Percentiles rank a stretch among this genome's conserved stretches.
phyloP scores from a whole-genome alignment of 1,140 invertebrate species.

The Camponotus pennsylvanicus region DNA sequence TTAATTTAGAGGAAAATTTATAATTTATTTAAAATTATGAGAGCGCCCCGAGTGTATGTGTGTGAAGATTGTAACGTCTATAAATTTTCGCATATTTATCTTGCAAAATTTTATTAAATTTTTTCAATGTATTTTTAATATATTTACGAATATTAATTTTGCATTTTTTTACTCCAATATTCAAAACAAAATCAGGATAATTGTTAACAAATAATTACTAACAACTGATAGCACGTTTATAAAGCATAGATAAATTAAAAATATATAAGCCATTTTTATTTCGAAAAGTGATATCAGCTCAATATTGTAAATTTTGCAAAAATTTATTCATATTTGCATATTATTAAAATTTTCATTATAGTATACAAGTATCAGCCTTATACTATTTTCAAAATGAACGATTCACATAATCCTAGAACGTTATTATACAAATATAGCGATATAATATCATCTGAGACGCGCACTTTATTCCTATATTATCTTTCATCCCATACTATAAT shows the following conservation, averaged over 20 bases:
- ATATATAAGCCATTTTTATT: too few species aligned
- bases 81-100: not conserved
- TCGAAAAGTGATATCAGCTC: not conserved
- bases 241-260: too few species aligned
- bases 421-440: not conserved
- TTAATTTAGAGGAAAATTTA: conserved; percentile 17
- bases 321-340: not conserved
- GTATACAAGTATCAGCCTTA: not conserved
- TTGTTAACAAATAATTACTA: not conserved
- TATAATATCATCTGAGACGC: not conserved
- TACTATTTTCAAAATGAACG: not conserved
- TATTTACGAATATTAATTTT: not conserved
- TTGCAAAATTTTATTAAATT: not conserved
- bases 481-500: conserved; percentile 31
- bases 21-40: conserved; percentile 11
- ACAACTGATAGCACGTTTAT: too few species aligned
- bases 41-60: too few species aligned
- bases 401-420: not conserved
- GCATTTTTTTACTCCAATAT: not conserved
- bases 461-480: conserved; percentile 32
- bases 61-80: not conserved
- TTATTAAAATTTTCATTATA: not conserved
- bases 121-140: not conserved
- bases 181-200: not conserved
- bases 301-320: not conserved